These are phyloP conservation scores for Linyphia triangularis DNA, from an alignment of 2,888 invertebrate genomes.

Conservation along the genomic window DNA sequence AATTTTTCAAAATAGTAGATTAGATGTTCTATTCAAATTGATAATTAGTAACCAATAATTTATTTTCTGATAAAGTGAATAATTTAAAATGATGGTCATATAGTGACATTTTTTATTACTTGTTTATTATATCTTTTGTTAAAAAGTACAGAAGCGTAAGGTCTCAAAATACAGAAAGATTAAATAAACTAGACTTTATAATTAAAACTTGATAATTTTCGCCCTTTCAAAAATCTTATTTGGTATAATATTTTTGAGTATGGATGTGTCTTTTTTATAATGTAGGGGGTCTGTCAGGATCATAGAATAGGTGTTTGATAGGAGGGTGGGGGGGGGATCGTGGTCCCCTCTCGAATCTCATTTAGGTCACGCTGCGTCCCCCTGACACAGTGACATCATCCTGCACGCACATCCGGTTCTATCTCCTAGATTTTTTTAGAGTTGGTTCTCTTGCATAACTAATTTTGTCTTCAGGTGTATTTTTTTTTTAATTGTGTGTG, in stretches of 20 bases:
- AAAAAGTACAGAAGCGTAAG: no score
- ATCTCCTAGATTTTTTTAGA: slow-evolving; percentile 27
- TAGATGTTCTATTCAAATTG: no score
- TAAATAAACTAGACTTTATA: no score
- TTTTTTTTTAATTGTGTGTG: not conserved
- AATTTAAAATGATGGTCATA: no score
- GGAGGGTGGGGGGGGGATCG: slow-evolving; percentile 5
- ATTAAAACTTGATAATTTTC: no score
- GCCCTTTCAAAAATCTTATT: no score
- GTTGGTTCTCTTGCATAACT: not conserved
- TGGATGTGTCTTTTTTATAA: not conserved
- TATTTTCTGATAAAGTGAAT: no score
- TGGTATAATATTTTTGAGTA: not conserved
- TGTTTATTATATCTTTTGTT: no score
- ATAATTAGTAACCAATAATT: no score
- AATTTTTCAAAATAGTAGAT: no score
- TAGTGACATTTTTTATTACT: no score
- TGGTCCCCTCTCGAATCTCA: slow-evolving; percentile 20
- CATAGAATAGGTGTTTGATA: not conserved
- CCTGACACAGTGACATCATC: slow-evolving; percentile 72
- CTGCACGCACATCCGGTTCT: slow-evolving; percentile 46
- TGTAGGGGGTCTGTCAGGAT: not conserved
- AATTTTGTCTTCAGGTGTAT: not conserved
- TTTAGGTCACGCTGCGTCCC: slow-evolving; percentile 64
- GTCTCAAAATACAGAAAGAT: no score